Conservation (phyloP, 2,113 vertebrate species). For the Neolamprologus cancellatus region DNA sequence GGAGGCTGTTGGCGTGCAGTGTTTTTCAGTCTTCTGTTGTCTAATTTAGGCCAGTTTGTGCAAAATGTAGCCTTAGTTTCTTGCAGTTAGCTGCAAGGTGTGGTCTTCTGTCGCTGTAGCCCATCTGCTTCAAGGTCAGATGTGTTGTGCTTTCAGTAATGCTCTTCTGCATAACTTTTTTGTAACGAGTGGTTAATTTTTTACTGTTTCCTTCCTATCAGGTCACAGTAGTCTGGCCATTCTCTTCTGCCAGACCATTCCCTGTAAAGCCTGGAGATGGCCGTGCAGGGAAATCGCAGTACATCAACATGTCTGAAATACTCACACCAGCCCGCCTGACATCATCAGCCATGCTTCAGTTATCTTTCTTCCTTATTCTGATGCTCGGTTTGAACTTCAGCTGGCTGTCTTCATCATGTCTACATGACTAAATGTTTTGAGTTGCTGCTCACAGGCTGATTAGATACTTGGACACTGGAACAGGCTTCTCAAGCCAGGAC, state of each 20-base stretch:
- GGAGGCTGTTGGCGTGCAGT: accelerated
- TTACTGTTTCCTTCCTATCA: background rate
- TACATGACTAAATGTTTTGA: background rate
- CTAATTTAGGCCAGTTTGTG: background rate
- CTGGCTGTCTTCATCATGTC: background rate
- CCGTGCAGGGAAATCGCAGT: background rate
- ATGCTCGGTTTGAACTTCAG: background rate
- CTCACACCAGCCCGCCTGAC: background rate
- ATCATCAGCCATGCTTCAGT: background rate
- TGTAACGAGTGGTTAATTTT: background rate
- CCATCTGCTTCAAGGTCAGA: background rate
- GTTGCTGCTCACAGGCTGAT: background rate
- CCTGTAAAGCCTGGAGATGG: background rate
- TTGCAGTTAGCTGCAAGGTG: background rate
- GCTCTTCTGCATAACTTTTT: background rate
- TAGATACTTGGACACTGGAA: background rate
- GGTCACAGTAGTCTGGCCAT: background rate
- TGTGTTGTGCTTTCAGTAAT: background rate
- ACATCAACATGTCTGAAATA: background rate
- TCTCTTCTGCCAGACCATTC: background rate
- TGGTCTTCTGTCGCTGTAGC: background rate
- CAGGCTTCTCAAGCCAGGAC: background rate
- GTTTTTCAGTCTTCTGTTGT: background rate
- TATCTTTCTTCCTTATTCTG: background rate
- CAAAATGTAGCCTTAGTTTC: background rate